Conservation (phyloP, 2,888 invertebrate genomes). For the Automeris io region DNA sequence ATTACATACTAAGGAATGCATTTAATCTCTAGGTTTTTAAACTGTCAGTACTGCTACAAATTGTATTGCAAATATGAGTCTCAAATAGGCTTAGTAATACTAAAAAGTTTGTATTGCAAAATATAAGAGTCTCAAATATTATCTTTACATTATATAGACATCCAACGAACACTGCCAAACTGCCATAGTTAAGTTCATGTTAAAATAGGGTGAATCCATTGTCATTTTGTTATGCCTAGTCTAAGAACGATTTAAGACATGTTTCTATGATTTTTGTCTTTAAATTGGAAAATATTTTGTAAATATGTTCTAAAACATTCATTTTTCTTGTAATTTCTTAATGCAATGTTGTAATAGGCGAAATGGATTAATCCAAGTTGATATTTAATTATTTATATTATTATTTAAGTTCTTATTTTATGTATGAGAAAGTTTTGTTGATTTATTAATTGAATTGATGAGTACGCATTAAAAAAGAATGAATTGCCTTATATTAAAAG, state of each 20-base stretch:
- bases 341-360: neutral
- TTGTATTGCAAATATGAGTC: no score
- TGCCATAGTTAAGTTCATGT: constrained; percentile 10
- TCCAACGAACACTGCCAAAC: constrained; percentile 10
- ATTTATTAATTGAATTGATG: constrained; percentile 29
- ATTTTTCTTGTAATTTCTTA: neutral
- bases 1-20: constrained; percentile 2
- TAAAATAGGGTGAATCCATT: constrained; percentile 7
- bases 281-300: no score
- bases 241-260: no score
- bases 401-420: constrained; percentile 21
- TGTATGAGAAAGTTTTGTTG: constrained; percentile 19
- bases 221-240: no score
- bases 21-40: neutral
- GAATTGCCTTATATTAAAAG: constrained; percentile 43
- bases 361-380: neutral
- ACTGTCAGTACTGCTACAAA: neutral
- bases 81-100: no score
- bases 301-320: neutral
- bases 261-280: no score
- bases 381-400: constrained; percentile 14
- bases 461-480: constrained; percentile 40
- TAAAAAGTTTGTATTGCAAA: no score
- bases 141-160: constrained; percentile 3
- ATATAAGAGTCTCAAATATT: constrained; percentile 2